Evolutionary conservation across 1,140 invertebrate genomes (phyloP).

Genomic region (Polypedilum pembai): DNA sequence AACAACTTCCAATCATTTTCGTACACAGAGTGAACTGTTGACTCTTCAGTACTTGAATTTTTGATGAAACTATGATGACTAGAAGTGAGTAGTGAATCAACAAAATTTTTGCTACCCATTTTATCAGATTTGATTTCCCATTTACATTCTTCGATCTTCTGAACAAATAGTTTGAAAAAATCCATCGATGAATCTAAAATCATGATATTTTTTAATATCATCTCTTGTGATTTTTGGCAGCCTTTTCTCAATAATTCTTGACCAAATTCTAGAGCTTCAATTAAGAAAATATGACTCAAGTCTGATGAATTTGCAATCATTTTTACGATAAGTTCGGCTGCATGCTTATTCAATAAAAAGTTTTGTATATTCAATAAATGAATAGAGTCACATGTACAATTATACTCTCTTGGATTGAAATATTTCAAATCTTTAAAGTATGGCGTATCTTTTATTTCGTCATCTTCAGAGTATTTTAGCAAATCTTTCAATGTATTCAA

Average conservation of each 20-base stretch:
- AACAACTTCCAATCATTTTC: conserved; percentile 62
- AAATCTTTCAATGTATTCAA: background rate
- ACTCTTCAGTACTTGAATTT: conserved; percentile 67
- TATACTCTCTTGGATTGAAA: background rate
- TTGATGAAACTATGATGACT: conserved; percentile 50
- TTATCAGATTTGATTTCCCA: conserved; percentile 92
- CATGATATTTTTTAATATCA: conserved; percentile 80
- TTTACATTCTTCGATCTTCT: conserved; percentile 92
- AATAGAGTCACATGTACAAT: background rate
- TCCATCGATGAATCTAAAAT: conserved; percentile 86
- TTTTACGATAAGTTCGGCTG: background rate
- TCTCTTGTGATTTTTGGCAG: conserved; percentile 90
- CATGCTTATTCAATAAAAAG: background rate
- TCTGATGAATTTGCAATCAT: background rate
- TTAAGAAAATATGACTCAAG: conserved; percentile 55
- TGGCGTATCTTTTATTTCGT: too few relatives aligned
- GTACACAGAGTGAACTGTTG: conserved; percentile 54
- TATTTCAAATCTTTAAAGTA: background rate
- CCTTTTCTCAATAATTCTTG: conserved; percentile 96
- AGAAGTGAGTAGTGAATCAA: conserved; percentile 44
- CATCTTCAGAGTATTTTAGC: background rate
- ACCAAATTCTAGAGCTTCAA: conserved; percentile 90
- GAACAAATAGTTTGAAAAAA: conserved; percentile 93
- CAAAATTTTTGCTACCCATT: conserved; percentile 77
- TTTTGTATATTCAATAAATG: background rate